Conservation (phyloP, 2,797 vertebrate species). For the Pipistrellus kuhlii region DNA sequence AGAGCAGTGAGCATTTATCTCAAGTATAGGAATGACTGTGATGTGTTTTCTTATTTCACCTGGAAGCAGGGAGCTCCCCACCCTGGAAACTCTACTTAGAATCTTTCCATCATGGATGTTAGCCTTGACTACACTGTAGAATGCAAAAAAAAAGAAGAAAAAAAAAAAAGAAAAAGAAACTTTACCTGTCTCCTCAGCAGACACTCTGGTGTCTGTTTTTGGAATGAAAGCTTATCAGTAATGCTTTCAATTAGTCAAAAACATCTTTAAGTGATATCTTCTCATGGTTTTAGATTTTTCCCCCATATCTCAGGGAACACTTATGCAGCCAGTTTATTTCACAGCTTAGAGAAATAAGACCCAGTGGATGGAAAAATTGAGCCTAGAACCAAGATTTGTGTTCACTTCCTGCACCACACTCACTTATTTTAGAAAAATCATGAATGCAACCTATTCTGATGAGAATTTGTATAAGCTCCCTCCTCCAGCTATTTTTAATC, state of each 20-base stretch:
- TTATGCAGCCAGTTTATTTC: conserved; percentile 9
- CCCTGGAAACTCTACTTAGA: background rate
- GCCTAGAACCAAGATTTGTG: background rate
- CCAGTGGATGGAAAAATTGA: background rate
- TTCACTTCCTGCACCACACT: background rate
- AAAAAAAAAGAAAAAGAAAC: background rate
- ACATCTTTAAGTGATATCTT: background rate
- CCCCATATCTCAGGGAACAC: background rate
- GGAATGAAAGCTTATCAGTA: background rate
- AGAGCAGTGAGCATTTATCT: background rate
- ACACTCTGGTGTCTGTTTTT: conserved; percentile 37
- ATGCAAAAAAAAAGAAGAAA: conserved; percentile 3
- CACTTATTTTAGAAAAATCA: conserved; percentile 12
- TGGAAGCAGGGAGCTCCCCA: background rate
- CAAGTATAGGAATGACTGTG: background rate
- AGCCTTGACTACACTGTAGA: background rate
- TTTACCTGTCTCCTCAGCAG: conserved; percentile 7
- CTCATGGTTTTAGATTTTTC: background rate
- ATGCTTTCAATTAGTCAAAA: conserved; percentile 48
- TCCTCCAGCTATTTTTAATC: background rate
- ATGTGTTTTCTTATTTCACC: conserved; percentile 17
- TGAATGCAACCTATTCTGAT: background rate
- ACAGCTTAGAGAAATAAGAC: background rate
- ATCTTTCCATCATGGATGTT: background rate
- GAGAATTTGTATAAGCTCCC: background rate